Base-by-base conservation (phyloP, 2,888 invertebrate species). In the Callyntrura sp. region DNA sequence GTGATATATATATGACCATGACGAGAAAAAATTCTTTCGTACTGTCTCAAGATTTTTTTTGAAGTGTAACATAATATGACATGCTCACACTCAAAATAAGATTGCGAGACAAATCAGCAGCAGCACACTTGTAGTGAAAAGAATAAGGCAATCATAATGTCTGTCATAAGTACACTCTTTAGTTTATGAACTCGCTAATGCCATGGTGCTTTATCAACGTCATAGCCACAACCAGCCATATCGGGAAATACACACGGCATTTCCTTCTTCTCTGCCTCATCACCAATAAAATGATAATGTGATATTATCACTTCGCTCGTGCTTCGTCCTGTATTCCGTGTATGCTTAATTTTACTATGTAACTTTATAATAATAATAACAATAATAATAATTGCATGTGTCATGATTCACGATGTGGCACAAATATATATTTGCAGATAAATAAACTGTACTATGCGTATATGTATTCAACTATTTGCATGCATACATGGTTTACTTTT, bases 221-320 rank as follows among this genome's bases (percentile, higher is more conserved):
- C 81, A 35, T 81, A 43, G 68, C 62, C n/a, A n/a, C n/a, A n/a
- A n/a, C n/a, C 62, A 84, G 17, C 88, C 88, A 89, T 84, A 84
- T 89, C 78, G 88, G 88, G 88, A 84, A 76, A 62, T 62, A 60
- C 62, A 88, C 65, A 68, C 78, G 88, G 84, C 83, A 84, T 89
- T 89, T 89, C 88, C 87, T 68, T 78, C 84, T 76, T 84, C 35
- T 43, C 85, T 79, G 48, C 65, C 65, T 43, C 79, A 79, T 79
- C 68, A 28, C 55, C 57, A 86, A 83, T 62, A 88, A 62, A 60
- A 73, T 55, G 25, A 65, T 81, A 25, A 79, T 73, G 51, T n/a
- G 79, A 68, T 81, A 35, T 70, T 88, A 51, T 57, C 55, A 48
- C 65, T 68, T 60, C 68, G 57, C 14, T 85, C 35, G 9, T 76